Evolutionary conservation across 2,888 invertebrate species (phyloP), one percentile per base, ranked within the genome.

Genomic region (Vanessa cardui): DNA sequence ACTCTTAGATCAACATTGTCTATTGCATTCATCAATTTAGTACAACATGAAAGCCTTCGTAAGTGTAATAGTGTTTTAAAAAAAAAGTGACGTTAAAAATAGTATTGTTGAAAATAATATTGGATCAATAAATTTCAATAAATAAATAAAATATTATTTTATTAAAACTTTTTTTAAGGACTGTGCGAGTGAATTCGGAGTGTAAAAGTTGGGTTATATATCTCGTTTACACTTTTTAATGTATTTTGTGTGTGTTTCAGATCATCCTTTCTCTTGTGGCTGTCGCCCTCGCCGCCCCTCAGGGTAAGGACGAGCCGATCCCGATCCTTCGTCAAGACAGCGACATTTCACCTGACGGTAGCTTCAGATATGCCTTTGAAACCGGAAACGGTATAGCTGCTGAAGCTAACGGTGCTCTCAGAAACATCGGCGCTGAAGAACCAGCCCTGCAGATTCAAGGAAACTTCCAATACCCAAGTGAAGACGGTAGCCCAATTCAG

Each of bases 381-480:
- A 95, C 95, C 45, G 95, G 93, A 7, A 95, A 96, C 76, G 95
- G 95, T 47, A 96, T 95, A 76, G 73, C 78, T 0, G 94, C 93
- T 6, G 84, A 94, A 8, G 95, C 95, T 77, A 86, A 82, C 46
- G 95, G 95, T 69, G 84, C 82, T 54, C 76, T 94, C 74, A 94
- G 94, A 86, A 88, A 94, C 78, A 83, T 91, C 6, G 94, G 94
- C 0, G 91, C 90, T 16, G 93, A 94, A 65, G 86, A 91, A 59
- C 94, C 93, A 44, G 89, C 92, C 4, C 69, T 90, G 6, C 90
- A 94, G 71, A 95, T 94, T 0, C 91, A 94, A 77, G 95, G 95
- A 26, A 94, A 94, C 80, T 95, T 88, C 86, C 92, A 94, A 56
- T 96, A 95, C 83, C 93, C 94, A 2, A 93, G 94, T 56, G 95